phyloP scores from a whole-genome alignment of 2,113 vertebrate species.

The Oenanthe melanoleuca region DNA sequence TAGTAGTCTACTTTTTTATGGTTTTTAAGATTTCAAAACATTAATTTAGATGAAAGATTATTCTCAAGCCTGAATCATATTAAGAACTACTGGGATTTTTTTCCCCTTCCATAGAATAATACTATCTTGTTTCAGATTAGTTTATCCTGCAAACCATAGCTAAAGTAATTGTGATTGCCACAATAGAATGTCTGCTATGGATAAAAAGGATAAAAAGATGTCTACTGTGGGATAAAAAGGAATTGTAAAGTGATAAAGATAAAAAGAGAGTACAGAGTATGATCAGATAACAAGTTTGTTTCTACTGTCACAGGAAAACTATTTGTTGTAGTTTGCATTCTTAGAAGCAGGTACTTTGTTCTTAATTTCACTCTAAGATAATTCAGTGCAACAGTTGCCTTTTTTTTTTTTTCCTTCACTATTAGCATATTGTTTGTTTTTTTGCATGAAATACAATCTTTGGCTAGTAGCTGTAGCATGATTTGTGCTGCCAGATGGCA shows the following conservation, averaged over 20 bases:
- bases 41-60: background rate
- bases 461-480: accelerated
- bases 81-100: background rate
- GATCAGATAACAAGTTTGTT: background rate
- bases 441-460: background rate
- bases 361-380: background rate
- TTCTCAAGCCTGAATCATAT: background rate
- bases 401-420: background rate
- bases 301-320: background rate
- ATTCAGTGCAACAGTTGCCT: background rate
- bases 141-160: background rate
- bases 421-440: background rate
- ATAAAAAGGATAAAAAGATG: background rate
- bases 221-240: background rate
- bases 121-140: background rate
- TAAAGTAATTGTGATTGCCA: background rate
- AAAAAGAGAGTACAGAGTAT: background rate
- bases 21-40: background rate
- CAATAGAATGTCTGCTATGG: background rate
- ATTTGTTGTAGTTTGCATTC: background rate
- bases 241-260: background rate
- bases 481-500: background rate
- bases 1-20: background rate
- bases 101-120: background rate
- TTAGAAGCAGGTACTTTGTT: background rate